Base-by-base conservation (phyloP, 1,140 invertebrate genomes). In the Meloidogyne floridensis region DNA sequence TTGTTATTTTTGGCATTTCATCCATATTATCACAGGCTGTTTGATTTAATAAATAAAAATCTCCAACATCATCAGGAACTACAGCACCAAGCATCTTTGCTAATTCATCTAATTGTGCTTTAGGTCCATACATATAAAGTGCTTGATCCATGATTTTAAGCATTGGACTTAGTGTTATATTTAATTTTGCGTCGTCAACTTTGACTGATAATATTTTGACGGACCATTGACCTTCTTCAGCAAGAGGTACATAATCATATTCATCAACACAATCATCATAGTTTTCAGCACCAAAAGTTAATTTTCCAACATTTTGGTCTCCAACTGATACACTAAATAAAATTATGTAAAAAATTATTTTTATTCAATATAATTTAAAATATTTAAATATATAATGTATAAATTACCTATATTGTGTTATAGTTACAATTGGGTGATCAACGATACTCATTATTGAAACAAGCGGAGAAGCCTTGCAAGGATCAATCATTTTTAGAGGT, bases 21-120 rank as follows among this genome's bases (percentile, higher is more conserved):
- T 59, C 13, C 11, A 59, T 59, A n/a, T 59, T 59, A 4, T 15
- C 11, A 59, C 56, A 59, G 4, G 56, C 56, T 15, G 56, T 59
- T 59, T 59, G 11, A 59, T 59, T 59, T 59, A 59, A 59, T 59
- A 59, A 59, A 59, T 59, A 59, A 59, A 59, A 59, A 59, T 59
- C 56, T 15, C 56, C 56, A 59, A 59, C 13, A 59, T 59, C 56
- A 15, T 59, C 13, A 59, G 56, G 56, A 59, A 59, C 13, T 15
- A 13, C 4, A 59, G 56, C 56, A 13, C 56, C 56, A 59, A 59
- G 56, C 56, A 59, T 59, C n/a, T 59, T 2, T 59, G 56, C 56
- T 59, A 59, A 59, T 59, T 59, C 11, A 59, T 59, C 56, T 4
- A 59, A 15, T 59, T 59, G 56, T 2, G 11, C 56, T 59, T 59